Conservation (phyloP, 2,888 invertebrate genomes). For the Ephialtes manifestator region DNA sequence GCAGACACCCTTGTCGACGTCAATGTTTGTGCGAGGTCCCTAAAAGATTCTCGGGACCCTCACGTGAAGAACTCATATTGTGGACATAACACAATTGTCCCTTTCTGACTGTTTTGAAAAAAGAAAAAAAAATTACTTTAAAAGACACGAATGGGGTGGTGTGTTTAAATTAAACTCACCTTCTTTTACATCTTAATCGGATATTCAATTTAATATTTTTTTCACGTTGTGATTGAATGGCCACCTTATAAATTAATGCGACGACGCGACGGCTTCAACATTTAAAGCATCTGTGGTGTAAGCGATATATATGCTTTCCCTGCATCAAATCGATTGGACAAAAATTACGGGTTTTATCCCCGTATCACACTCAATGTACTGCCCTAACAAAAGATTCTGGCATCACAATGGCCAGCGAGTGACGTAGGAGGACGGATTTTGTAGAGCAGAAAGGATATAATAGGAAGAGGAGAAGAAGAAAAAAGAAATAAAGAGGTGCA, state of each 20-base stretch:
- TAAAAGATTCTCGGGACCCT: neutral
- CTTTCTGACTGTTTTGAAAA: neutral
- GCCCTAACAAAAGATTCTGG: slow-evolving; percentile 61
- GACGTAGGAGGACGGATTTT: slow-evolving; percentile 45
- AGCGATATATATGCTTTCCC: slow-evolving; percentile 29
- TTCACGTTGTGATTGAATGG: neutral
- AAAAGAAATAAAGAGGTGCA: neutral
- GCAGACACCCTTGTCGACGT: neutral
- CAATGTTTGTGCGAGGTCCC: neutral
- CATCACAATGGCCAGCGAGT: slow-evolving; percentile 57
- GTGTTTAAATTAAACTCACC: no score
- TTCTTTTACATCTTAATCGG: neutral
- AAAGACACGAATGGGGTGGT: no score
- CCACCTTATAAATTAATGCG: neutral
- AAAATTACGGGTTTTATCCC: slow-evolving; percentile 56
- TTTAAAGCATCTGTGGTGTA: neutral
- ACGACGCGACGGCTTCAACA: neutral
- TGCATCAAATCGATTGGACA: slow-evolving; percentile 54
- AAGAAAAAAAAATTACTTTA: no score
- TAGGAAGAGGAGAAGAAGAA: slow-evolving; percentile 11
- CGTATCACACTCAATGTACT: slow-evolving; percentile 43
- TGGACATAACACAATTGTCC: neutral
- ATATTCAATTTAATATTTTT: no score
- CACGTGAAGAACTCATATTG: neutral
- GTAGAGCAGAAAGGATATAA: slow-evolving; percentile 12